Conservation (phyloP, 2,888 invertebrate species). For the Standfussiana lucernea region DNA sequence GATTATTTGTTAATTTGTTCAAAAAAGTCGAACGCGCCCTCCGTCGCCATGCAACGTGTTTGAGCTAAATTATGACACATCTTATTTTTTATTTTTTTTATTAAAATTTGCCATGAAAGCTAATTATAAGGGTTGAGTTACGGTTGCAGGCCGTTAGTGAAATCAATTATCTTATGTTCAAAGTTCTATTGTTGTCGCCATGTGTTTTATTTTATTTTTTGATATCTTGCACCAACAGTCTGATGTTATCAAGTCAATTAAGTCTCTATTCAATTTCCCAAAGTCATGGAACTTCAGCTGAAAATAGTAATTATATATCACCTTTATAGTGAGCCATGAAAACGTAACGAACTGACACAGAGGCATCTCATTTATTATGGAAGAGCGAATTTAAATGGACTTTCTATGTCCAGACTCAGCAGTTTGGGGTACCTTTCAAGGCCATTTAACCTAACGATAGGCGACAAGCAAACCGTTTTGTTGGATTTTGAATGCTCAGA, state of each 20-base stretch:
- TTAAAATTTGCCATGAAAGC: neutral
- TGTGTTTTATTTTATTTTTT: neutral
- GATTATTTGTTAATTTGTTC: neutral
- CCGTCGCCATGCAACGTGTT: neutral
- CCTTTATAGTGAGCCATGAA: neutral
- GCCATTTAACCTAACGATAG: neutral
- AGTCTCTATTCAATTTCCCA: neutral
- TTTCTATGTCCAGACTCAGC: neutral
- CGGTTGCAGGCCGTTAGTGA: neutral
- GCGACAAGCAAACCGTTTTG: neutral
- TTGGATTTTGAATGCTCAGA: neutral
- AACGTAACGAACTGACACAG: neutral
- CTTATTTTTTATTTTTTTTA: neutral
- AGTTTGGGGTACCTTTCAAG: neutral
- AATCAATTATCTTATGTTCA: neutral
- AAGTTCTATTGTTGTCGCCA: neutral
- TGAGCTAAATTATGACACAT: neutral
- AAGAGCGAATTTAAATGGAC: conserved; percentile 25
- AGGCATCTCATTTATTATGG: conserved; percentile 27
- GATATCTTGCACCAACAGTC: neutral
- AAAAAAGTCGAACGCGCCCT: neutral
- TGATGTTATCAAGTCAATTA: neutral
- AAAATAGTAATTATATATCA: neutral
- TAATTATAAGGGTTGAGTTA: neutral
- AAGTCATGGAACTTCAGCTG: neutral